phyloP scores from a whole-genome alignment of 2,888 invertebrate genomes.

The Philhelius pedissequus region DNA sequence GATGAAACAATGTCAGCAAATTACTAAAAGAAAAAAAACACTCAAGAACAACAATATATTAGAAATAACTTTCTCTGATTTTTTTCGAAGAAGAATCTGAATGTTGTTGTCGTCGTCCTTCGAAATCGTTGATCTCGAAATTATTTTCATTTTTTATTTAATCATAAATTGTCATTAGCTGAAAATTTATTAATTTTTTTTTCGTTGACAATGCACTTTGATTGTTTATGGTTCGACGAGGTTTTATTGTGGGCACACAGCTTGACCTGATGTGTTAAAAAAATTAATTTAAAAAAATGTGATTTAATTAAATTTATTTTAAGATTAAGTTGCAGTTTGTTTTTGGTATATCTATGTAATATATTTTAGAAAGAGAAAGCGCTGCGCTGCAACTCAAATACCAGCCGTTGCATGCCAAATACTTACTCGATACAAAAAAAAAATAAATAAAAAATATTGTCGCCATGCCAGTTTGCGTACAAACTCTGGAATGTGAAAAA shows the following conservation, averaged over 20 bases:
- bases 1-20: background rate
- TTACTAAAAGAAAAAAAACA: background rate
- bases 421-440: background rate
- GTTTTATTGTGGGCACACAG: background rate
- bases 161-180: background rate
- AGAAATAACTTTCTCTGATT: background rate
- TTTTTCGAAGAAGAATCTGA: background rate
- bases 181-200: background rate
- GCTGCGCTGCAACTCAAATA: background rate
- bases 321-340: background rate
- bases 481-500: background rate
- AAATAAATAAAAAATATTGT: background rate
- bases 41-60: background rate
- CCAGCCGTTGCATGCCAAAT: background rate
- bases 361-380: slow-evolving; percentile 8
- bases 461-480: background rate
- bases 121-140: slow-evolving; percentile 5
- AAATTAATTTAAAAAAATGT: background rate
- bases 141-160: background rate
- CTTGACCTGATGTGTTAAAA: background rate
- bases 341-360: background rate
- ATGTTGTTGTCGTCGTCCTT: background rate
- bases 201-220: slow-evolving; percentile 6
- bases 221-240: background rate
- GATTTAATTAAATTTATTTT: slow-evolving; percentile 9